Evolutionary conservation across 2,797 vertebrate genomes (phyloP).

Genomic region (Phrynocephalus vlangalii): DNA sequence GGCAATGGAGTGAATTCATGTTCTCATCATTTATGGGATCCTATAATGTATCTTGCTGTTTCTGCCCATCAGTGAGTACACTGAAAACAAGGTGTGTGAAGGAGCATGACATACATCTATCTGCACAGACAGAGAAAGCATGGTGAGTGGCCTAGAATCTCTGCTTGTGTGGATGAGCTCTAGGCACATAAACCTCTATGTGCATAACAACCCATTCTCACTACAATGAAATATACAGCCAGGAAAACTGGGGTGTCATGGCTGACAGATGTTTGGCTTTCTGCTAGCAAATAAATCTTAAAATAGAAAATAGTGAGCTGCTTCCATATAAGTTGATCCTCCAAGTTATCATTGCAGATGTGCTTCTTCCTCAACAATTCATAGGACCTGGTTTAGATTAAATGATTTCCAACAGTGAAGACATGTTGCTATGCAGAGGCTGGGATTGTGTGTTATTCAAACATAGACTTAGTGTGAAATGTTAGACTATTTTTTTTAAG

Average conservation of each 20-base stretch:
- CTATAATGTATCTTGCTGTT: neutral
- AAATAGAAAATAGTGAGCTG: neutral
- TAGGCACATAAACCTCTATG: neutral
- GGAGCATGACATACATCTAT: neutral
- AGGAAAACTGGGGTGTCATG: neutral
- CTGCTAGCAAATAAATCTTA: slow-evolving; percentile 70
- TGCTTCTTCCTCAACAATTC: slow-evolving; percentile 65
- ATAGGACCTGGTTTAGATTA: slow-evolving; percentile 70
- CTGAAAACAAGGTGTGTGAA: neutral
- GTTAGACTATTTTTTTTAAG: neutral
- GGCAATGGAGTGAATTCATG: no score
- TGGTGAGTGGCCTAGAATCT: neutral
- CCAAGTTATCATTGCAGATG: slow-evolving; percentile 62
- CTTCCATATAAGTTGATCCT: slow-evolving; percentile 28
- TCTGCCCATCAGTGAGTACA: neutral
- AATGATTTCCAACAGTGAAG: slow-evolving; percentile 43
- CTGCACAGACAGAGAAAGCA: neutral
- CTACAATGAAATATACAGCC: neutral
- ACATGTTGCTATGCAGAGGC: slow-evolving; percentile 50
- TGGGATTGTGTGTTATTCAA: slow-evolving; percentile 7
- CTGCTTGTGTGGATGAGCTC: neutral
- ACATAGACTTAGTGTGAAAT: neutral
- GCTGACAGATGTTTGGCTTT: slow-evolving; percentile 66
- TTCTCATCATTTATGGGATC: neutral
- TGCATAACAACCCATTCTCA: neutral